phyloP scores from a whole-genome alignment of 2,888 invertebrate genomes.

The Nymphalis c-album region DNA sequence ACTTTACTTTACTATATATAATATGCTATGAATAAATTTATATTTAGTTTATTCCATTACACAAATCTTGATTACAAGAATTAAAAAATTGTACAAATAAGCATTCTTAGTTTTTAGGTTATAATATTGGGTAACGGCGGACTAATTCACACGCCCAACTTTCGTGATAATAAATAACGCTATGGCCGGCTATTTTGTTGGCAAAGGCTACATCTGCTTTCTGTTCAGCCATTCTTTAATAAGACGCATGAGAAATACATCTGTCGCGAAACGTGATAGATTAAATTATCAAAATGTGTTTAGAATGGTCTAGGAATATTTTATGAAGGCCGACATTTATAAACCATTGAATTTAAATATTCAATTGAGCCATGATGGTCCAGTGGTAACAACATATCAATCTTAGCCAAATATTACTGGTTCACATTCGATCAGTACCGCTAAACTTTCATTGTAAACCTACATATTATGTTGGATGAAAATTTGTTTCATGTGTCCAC shows the following conservation, averaged over 20 bases:
- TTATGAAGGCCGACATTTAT: no score
- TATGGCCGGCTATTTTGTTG: conserved; percentile 42
- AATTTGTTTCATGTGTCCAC: no score
- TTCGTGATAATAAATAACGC: conserved; percentile 41
- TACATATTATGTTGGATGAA: no score
- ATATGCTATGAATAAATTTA: no score
- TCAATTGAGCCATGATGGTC: no score
- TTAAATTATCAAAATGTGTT: conserved; percentile 5
- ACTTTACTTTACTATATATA: no score
- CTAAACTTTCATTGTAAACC: no score
- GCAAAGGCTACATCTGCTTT: conserved; percentile 50
- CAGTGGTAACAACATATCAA: no score
- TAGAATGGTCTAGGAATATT: not conserved
- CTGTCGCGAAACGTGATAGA: conserved; percentile 39
- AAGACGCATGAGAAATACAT: conserved; percentile 49
- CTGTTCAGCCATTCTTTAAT: conserved; percentile 41
- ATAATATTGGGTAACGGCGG: conserved; percentile 32
- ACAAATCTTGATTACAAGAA: conserved; percentile 18
- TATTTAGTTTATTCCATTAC: conserved; percentile 4
- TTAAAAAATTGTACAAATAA: conserved; percentile 17
- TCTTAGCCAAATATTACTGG: no score
- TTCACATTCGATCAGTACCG: no score
- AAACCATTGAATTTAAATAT: no score
- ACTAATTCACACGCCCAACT: conserved; percentile 41
- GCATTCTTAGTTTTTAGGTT: conserved; percentile 16